These are phyloP conservation scores for Ranitomeya variabilis DNA, from an alignment of 2,113 vertebrate genomes.

Conservation along the genomic window DNA sequence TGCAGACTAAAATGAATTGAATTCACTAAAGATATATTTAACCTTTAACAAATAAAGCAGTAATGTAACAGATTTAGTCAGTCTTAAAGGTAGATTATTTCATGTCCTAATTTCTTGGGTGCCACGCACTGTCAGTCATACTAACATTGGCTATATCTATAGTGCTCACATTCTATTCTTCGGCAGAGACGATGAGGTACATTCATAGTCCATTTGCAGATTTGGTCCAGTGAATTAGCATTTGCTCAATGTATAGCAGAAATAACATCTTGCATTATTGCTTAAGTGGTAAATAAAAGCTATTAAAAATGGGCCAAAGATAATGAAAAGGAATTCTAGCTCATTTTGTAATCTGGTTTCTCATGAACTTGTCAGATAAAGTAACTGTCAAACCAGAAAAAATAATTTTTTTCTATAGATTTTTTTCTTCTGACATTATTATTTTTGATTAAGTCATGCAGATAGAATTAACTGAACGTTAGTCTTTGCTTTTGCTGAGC, in stretches of 20 bases:
- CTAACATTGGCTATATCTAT: slow-evolving; percentile 1
- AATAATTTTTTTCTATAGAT: no score
- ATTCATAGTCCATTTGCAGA: slow-evolving; percentile 15
- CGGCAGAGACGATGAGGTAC: neutral
- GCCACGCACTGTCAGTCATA: neutral
- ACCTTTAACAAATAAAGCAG: neutral
- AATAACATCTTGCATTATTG: neutral
- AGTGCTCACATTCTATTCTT: neutral
- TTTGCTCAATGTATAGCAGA: neutral
- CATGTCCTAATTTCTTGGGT: slow-evolving; percentile 1
- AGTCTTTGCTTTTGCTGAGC: no score
- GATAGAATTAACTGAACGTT: no score
- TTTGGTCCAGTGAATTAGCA: neutral
- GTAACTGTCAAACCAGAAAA: no score
- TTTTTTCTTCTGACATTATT: no score
- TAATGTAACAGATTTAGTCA: neutral
- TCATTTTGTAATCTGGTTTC: neutral
- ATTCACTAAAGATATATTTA: neutral
- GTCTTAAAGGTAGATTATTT: neutral
- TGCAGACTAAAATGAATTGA: neutral
- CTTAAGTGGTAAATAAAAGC: neutral
- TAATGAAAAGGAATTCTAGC: no score
- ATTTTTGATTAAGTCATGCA: no score
- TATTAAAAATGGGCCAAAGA: neutral
- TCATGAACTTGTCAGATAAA: neutral